These are phyloP conservation scores for Lithobates pipiens DNA, from an alignment of 2,797 vertebrate species.

Conservation along the genomic window DNA sequence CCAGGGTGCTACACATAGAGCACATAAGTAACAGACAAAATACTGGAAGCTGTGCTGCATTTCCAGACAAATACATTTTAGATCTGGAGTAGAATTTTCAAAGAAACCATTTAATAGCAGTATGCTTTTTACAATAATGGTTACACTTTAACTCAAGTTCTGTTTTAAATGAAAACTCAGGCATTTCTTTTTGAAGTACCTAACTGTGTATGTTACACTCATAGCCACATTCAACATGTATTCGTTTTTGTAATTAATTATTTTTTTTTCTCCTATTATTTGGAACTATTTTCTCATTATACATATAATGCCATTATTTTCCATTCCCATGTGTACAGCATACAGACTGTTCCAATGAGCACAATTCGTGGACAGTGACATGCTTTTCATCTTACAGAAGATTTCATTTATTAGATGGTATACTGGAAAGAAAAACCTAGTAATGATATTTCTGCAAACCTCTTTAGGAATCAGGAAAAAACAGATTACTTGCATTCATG, in stretches of 20 bases:
- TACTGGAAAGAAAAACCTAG: constrained; percentile 63
- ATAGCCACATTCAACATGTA: background rate
- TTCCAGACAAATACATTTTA: too few species aligned
- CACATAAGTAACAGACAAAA: too few species aligned
- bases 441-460: constrained; percentile 63
- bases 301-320: background rate
- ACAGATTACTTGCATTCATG: constrained; percentile 62
- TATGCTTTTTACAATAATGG: too few species aligned
- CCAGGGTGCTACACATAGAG: too few species aligned
- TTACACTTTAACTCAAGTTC: too few species aligned
- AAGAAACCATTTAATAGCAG: too few species aligned
- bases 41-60: too few species aligned
- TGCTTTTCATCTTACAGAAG: constrained; percentile 62
- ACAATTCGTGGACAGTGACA: constrained; percentile 48
- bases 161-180: too few species aligned
- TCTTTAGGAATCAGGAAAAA: constrained; percentile 64
- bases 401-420: constrained; percentile 66
- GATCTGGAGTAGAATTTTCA: too few species aligned
- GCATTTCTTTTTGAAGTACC: too few species aligned
- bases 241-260: background rate
- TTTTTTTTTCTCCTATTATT: constrained; percentile 10
- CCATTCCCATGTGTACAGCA: background rate
- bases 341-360: constrained; percentile 61
- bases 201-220: too few species aligned
- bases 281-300: background rate